phyloP scores from a whole-genome alignment of 2,797 vertebrate genomes.

The Chelon labrosus region DNA sequence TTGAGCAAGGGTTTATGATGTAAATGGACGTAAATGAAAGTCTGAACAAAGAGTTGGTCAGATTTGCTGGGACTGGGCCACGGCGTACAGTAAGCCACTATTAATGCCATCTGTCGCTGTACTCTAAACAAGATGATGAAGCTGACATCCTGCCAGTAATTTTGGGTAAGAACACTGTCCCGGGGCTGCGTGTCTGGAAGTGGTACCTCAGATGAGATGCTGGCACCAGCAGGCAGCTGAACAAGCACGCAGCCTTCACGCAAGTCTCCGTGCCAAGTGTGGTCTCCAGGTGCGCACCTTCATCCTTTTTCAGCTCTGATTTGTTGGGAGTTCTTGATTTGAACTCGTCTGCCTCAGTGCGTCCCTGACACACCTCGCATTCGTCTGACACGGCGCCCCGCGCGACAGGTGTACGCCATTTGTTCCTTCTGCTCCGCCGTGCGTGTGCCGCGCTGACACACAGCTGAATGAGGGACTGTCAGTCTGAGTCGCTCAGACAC shows the following conservation, averaged over 20 bases:
- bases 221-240: slow-evolving; percentile 40
- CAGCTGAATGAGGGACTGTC: slow-evolving; percentile 61
- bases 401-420: slow-evolving; percentile 60
- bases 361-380: slow-evolving; percentile 40
- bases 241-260: slow-evolving; percentile 22
- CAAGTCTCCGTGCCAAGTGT: slow-evolving; percentile 9
- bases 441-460: slow-evolving; percentile 34
- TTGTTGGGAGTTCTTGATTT: slow-evolving; percentile 57
- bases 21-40: slow-evolving; percentile 27
- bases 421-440: slow-evolving; percentile 56
- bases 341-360: slow-evolving; percentile 29
- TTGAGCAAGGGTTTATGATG: background rate
- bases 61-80: slow-evolving; percentile 34
- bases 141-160: slow-evolving; percentile 67
- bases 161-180: slow-evolving; percentile 54
- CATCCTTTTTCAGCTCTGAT: slow-evolving; percentile 51
- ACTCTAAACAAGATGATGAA: slow-evolving; percentile 50
- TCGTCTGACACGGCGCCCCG: slow-evolving; percentile 43
- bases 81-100: slow-evolving; percentile 51
- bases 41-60: slow-evolving; percentile 38
- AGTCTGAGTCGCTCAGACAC: slow-evolving; percentile 60
- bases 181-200: slow-evolving; percentile 56
- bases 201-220: slow-evolving; percentile 45
- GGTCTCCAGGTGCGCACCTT: slow-evolving; percentile 57
- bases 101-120: slow-evolving; percentile 74